Percentiles rank a stretch among this genome's conserved stretches.
Evolutionary conservation across 2,888 invertebrate species (phyloP).

Genomic region (Drosophila macrospina): DNA sequence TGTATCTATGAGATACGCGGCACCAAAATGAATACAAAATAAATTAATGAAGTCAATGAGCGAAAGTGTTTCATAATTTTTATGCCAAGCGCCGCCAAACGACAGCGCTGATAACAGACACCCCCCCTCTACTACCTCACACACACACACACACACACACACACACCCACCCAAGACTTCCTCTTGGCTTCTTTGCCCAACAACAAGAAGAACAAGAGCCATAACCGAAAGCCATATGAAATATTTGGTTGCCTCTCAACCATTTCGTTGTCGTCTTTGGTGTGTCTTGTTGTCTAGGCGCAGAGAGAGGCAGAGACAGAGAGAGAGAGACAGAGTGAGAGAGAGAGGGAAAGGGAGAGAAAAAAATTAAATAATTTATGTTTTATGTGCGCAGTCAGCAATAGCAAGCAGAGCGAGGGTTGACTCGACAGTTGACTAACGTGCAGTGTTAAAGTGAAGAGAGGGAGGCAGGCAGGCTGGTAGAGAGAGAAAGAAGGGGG

Average conservation of each 20-base stretch:
- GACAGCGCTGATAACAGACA: constrained; percentile 63
- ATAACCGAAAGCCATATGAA: constrained; percentile 40
- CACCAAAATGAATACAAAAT: constrained; percentile 50
- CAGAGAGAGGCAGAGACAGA: constrained; percentile 8
- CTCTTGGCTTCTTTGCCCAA: not conserved
- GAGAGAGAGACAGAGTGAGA: constrained; percentile 1
- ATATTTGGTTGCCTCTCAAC: constrained; percentile 41
- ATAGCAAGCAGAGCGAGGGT: constrained; percentile 38
- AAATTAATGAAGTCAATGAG: constrained; percentile 68
- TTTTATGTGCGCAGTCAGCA: constrained; percentile 67
- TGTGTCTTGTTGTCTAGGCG: constrained; percentile 44
- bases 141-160: no score
- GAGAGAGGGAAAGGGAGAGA: not conserved
- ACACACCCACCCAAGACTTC: not conserved
- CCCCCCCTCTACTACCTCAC: no score
- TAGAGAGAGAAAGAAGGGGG: no score
- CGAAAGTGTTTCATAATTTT: constrained; percentile 77
- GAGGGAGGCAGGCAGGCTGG: not conserved
- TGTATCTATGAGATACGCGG: constrained; percentile 20
- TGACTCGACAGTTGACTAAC: constrained; percentile 26
- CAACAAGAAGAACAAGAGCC: not conserved
- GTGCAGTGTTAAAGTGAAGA: not conserved
- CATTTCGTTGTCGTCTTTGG: constrained; percentile 20
- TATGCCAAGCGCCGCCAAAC: constrained; percentile 67
- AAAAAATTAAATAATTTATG: constrained; percentile 79